Percentiles rank a stretch among this genome's conserved stretches.
Evolutionary conservation across 53 echinoderm and acorn worm genomes (phyloP).

Genomic region (Echinometra lucunter): DNA sequence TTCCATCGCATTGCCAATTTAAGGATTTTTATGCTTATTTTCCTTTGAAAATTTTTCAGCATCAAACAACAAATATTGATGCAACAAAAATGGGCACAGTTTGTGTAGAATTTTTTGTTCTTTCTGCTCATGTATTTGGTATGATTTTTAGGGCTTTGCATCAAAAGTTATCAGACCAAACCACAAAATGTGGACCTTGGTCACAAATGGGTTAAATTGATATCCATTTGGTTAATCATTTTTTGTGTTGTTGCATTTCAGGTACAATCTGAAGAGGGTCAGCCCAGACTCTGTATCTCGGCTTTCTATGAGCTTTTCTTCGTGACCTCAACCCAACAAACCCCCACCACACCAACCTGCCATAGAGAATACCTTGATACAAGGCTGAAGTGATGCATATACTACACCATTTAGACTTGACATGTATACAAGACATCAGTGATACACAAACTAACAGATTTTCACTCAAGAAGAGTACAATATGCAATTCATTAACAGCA

Average conservation of each 20-base stretch:
- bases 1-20: too few species aligned
- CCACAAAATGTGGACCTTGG: too few species aligned
- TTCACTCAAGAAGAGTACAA: not conserved
- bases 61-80: too few species aligned
- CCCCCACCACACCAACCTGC: slow-evolving; percentile 7
- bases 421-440: not conserved
- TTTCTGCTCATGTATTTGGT: too few species aligned
- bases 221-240: not conserved
- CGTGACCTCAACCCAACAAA: slow-evolving; percentile 54
- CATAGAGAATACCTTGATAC: not conserved
- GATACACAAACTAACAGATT: not conserved
- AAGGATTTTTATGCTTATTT: too few species aligned
- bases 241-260: not conserved
- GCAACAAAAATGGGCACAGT: too few species aligned
- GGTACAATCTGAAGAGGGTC: slow-evolving; percentile 65
- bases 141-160: too few species aligned
- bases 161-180: too few species aligned
- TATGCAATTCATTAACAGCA: slow-evolving; percentile 45
- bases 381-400: slow-evolving; percentile 17
- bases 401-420: not conserved
- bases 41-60: too few species aligned
- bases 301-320: slow-evolving; percentile 38
- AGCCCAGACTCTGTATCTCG: slow-evolving; percentile 61
- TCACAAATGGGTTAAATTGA: too few species aligned
- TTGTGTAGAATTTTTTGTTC: too few species aligned